phyloP scores from a whole-genome alignment of 2,797 vertebrate species.

The Phrynocephalus vlangalii region DNA sequence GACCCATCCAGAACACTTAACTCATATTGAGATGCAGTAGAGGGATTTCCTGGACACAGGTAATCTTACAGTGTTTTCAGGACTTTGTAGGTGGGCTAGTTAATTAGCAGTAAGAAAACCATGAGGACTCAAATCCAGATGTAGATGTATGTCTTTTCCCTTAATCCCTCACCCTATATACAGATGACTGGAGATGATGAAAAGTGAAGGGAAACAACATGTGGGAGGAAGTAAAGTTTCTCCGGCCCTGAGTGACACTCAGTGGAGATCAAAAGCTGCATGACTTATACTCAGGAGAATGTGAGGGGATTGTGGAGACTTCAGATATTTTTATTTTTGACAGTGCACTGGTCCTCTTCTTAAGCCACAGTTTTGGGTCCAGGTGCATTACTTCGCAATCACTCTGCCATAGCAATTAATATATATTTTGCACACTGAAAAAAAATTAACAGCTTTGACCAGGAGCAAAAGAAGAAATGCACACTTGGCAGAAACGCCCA shows the following conservation, averaged over 20 bases:
- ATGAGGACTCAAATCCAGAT: neutral
- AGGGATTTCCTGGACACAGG: neutral
- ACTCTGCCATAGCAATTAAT: neutral
- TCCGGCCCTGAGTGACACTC: neutral
- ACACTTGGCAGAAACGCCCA: neutral
- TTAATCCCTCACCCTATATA: neutral
- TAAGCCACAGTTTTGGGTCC: neutral
- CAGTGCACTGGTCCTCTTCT: neutral
- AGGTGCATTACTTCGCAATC: neutral
- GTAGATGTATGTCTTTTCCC: neutral
- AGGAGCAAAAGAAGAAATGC: neutral
- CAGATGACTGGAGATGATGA: neutral
- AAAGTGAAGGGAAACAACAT: neutral
- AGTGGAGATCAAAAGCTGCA: neutral
- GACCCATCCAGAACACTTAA: neutral
- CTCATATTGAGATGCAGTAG: neutral
- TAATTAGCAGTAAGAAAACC: neutral
- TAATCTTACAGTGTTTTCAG: neutral
- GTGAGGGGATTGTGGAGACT: neutral
- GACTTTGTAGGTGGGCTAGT: neutral
- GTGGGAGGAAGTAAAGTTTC: neutral
- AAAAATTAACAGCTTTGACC: neutral
- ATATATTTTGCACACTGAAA: neutral
- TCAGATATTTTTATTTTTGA: constrained; percentile 1
- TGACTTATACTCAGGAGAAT: neutral